Base-by-base conservation (phyloP, 2,888 invertebrate species). In the Prenolepis imparis region DNA sequence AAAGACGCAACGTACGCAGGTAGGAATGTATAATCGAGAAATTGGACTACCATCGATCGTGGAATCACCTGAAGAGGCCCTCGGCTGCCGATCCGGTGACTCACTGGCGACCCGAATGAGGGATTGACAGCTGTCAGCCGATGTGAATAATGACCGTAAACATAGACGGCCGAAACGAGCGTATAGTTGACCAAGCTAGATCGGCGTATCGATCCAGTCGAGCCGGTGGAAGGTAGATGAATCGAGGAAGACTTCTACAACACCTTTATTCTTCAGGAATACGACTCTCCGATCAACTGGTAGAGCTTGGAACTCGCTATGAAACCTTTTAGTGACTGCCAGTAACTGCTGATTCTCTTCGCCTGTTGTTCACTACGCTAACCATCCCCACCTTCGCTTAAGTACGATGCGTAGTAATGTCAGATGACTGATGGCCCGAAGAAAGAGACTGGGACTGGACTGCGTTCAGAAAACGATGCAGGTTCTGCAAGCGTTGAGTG, bases 101-200 rank as follows among this genome's bases (percentile, higher is more conserved):
- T 91, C 92, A 92, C 92, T 86, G 87, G 78, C 83, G 88, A 89
- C 85, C 85, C 90, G 59, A 70, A 90, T 83, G 86, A 70, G 48
- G 80, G 64, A 91, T 86, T 92, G 90, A 90, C 92, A 91, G 92
- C 91, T 91, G 91, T 91, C 91, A 91, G 88, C 86, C 89, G 86
- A 77, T 21, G 85, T 75, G 83, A 85, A 83, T 41, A 28, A 86
- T 86, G 81, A 87, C 82, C 70, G 85, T 90, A 91, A 91, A 90
- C 88, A 91, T 70, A 48, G 48, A 48, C 36, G 84, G 39, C 61
- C 84, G 84, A 67, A 74, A 86, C 81, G 85, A 84, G 86, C 86
- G 83, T 87, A 88, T 84, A 83, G 82, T 83, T 86, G 72, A 70
- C 84, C 86, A 86, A 75, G 86, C 84, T 86, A 89, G 84, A 84